These are phyloP conservation scores for Origma solitaria DNA, from an alignment of 2,113 vertebrate genomes.

Conservation along the genomic window DNA sequence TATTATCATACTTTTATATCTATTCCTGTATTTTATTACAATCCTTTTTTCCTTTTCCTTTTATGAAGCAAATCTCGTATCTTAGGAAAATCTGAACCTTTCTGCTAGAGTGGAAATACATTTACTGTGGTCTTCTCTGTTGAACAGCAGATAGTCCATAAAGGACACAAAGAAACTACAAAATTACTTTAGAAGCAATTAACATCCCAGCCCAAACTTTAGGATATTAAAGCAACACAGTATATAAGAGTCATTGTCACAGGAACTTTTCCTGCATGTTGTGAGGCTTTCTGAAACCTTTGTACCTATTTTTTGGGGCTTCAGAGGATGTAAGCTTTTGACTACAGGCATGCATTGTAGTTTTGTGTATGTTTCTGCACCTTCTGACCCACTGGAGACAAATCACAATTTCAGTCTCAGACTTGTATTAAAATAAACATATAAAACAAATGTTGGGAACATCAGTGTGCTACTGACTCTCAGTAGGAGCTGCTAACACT, in stretches of 20 bases:
- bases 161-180: neutral
- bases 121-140: neutral
- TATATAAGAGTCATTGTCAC: neutral
- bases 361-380: neutral
- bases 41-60: neutral
- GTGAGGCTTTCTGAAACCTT: neutral
- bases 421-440: neutral
- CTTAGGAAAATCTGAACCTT: neutral
- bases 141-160: neutral
- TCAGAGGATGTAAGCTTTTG: neutral
- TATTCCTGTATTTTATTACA: neutral
- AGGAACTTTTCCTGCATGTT: neutral
- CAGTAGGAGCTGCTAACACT: conserved; percentile 16
- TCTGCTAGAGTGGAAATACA: neutral
- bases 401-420: neutral
- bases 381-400: neutral
- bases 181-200: neutral
- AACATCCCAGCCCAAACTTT: neutral
- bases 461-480: conserved; percentile 34
- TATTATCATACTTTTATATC: neutral
- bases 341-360: neutral
- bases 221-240: neutral
- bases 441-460: neutral
- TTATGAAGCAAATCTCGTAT: neutral
- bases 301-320: rapidly evolving